Evolutionary conservation across 2,113 vertebrate genomes (phyloP).

Genomic region (Rhinopithecus roxellana): DNA sequence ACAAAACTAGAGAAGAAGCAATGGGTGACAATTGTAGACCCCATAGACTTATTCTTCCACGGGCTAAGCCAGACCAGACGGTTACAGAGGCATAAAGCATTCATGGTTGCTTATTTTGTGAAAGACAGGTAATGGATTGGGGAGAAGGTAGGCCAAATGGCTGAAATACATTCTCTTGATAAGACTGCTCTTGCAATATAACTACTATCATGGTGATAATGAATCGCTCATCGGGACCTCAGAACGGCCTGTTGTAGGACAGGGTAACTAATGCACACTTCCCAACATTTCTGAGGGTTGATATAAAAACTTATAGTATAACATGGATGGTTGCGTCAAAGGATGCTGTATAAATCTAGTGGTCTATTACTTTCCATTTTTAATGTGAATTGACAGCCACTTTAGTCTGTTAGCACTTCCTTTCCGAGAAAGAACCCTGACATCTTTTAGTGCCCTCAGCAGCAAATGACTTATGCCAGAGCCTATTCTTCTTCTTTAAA

Average conservation of each 20-base stretch:
- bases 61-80: neutral
- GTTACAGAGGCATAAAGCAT: neutral
- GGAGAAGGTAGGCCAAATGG: neutral
- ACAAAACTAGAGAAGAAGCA: neutral
- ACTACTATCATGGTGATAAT: neutral
- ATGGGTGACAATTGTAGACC: neutral
- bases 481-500: conserved; percentile 38
- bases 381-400: conserved; percentile 70
- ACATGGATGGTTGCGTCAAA: neutral
- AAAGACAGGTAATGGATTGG: neutral
- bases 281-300: conserved; percentile 6
- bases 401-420: conserved; percentile 63
- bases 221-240: neutral
- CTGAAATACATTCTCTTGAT: neutral
- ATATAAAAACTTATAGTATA: neutral
- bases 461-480: conserved; percentile 57
- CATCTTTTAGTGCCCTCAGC: conserved; percentile 52
- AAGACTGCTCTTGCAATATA: neutral
- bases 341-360: neutral
- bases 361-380: conserved; percentile 47
- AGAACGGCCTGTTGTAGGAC: neutral
- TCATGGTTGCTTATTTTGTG: neutral
- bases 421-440: conserved; percentile 39
- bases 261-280: neutral
- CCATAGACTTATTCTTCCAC: neutral